A percentile compares a stretch with the other conserved stretches of the same genome.
Conservation (phyloP, 2,113 vertebrate genomes). For the Limanda limanda region DNA sequence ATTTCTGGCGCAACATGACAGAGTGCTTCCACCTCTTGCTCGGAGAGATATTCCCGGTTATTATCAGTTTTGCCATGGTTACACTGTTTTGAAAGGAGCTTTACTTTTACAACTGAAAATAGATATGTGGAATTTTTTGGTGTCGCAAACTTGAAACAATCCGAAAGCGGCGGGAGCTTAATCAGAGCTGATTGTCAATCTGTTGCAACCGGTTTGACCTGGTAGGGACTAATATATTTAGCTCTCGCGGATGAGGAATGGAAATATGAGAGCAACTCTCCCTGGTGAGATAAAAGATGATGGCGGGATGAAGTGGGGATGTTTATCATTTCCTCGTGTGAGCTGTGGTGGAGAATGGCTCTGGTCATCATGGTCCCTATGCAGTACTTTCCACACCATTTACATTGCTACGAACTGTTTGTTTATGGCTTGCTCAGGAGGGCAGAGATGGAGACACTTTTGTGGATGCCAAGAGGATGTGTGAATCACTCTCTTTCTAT, state of each 20-base stretch:
- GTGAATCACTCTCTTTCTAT: constrained; percentile 42
- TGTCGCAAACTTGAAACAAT: constrained; percentile 63
- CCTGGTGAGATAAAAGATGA: constrained; percentile 75
- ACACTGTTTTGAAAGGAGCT: constrained; percentile 47
- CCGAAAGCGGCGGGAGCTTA: constrained; percentile 43
- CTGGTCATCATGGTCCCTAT: constrained; percentile 74
- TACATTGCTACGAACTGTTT: constrained; percentile 80
- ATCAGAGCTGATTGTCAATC: constrained; percentile 71
- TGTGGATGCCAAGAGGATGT: constrained; percentile 64
- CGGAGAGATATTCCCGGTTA: constrained; percentile 53
- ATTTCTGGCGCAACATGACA: constrained; percentile 70
- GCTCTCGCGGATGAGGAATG: constrained; percentile 63
- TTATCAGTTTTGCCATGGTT: constrained; percentile 59
- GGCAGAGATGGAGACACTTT: constrained; percentile 70
- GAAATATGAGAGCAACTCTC: constrained; percentile 68
- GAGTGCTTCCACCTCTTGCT: constrained; percentile 60
- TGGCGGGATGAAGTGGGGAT: constrained; percentile 63
- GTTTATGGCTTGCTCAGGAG: constrained; percentile 71
- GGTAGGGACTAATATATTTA: constrained; percentile 73
- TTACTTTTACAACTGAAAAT: constrained; percentile 69
- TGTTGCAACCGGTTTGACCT: constrained; percentile 63
- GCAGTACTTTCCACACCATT: constrained; percentile 80
- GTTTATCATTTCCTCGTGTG: constrained; percentile 71
- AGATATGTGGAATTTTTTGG: constrained; percentile 59
- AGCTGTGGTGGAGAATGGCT: constrained; percentile 57